Base-by-base conservation (phyloP, 1,140 invertebrate genomes). In the Cyrtorhinus lividipennis region DNA sequence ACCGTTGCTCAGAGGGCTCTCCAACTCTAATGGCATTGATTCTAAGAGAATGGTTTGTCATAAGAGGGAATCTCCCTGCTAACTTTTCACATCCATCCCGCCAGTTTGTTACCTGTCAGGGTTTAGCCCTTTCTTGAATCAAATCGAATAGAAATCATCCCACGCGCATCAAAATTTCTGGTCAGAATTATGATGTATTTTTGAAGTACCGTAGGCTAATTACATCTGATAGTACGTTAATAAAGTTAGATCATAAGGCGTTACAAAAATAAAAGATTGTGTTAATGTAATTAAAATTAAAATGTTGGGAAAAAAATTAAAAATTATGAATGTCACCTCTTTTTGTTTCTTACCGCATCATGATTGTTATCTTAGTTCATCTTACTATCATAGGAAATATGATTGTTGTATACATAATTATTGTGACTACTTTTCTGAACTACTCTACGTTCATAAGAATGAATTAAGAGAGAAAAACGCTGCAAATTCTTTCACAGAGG, bases 391-490 rank as follows among this genome's bases (percentile, higher is more conserved):
- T 58, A 58, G n/a, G 56, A 58, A 25, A 58, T 58, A 23, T 18
- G 15, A 56, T 25, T 58, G 56, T 58, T 58, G 56, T 58, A 58
- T 58, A 58, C 56, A 23, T n/a, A n/a, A n/a, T n/a, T n/a, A n/a
- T n/a, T n/a, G n/a, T n/a, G n/a, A n/a, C n/a, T n/a, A n/a, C n/a
- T n/a, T n/a, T n/a, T n/a, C n/a, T n/a, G n/a, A n/a, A n/a, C n/a
- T n/a, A n/a, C n/a, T n/a, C n/a, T n/a, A n/a, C n/a, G n/a, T n/a
- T n/a, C n/a, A n/a, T n/a, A n/a, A n/a, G n/a, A n/a, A n/a, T n/a
- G n/a, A n/a, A n/a, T n/a, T n/a, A n/a, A n/a, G n/a, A n/a, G n/a
- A n/a, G n/a, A n/a, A n/a, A n/a, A n/a, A n/a, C n/a, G n/a, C n/a
- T n/a, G n/a, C n/a, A n/a, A n/a, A n/a, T n/a, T n/a, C n/a, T n/a